These are phyloP conservation scores for Sitobion miscanthi DNA, from an alignment of 1,140 invertebrate species.

Conservation along the genomic window DNA sequence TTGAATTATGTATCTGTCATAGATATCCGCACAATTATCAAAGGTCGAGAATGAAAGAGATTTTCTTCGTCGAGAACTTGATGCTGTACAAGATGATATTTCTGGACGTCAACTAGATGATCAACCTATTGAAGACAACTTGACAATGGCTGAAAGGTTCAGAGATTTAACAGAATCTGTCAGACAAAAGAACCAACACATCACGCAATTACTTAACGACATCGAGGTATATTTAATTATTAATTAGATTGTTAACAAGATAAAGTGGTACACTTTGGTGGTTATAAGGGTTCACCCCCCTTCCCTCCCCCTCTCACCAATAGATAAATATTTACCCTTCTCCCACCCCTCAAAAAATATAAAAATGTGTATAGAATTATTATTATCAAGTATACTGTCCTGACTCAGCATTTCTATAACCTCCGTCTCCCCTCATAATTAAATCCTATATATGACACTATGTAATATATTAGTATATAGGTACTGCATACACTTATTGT, in stretches of 20 bases:
- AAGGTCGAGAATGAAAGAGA: conserved; percentile 66
- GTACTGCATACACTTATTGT: neutral
- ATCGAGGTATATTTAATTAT: conserved; percentile 67
- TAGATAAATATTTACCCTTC: no score
- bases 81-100: conserved; percentile 60
- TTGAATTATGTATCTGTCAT: neutral
- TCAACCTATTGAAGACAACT: conserved; percentile 16
- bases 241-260: neutral
- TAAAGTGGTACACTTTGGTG: no score
- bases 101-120: conserved; percentile 58
- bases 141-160: conserved; percentile 61
- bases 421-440: no score
- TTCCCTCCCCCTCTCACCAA: no score
- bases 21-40: conserved; percentile 62
- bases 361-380: no score
- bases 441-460: no score
- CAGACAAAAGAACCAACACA: conserved; percentile 72
- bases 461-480: neutral
- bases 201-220: conserved; percentile 71
- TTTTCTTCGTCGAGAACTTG: conserved; percentile 63
- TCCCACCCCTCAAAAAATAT: no score
- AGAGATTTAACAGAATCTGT: conserved; percentile 67
- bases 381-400: no score
- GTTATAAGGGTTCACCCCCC: neutral
- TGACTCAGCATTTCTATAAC: no score